A percentile compares a stretch with the other conserved stretches of the same genome.
These are phyloP conservation scores for Andrena flavipes DNA, from an alignment of 2,888 invertebrate genomes.

Conservation along the genomic window DNA sequence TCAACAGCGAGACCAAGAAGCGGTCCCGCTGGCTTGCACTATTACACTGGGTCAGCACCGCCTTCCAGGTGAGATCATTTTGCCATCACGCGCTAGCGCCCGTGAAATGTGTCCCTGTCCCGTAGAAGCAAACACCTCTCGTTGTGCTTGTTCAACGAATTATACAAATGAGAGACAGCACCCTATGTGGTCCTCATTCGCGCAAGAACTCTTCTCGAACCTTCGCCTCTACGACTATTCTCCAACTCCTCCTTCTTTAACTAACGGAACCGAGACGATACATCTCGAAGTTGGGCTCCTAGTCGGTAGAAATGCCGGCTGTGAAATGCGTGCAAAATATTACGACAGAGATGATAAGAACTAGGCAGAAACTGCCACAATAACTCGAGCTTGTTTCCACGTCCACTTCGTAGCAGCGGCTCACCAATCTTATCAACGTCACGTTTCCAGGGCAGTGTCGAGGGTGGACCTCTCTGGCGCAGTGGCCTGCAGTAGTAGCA, in stretches of 20 bases:
- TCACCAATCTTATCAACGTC: constrained; percentile 3
- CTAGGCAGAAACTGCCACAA: no score
- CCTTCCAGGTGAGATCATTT: constrained; percentile 87
- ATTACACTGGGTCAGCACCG: constrained; percentile 91
- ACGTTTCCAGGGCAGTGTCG: constrained; percentile 86
- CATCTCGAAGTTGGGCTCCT: no score
- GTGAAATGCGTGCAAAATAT: no score
- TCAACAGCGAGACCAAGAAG: constrained; percentile 88
- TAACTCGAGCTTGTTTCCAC: no score
- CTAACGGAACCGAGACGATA: no score
- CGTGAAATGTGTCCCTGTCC: neutral
- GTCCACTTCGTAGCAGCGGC: no score
- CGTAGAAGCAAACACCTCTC: neutral
- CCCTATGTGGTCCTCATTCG: neutral
- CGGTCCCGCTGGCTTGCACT: constrained; percentile 92
- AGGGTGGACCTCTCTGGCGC: constrained; percentile 89
- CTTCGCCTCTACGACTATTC: neutral
- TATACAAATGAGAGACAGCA: neutral
- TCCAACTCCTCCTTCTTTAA: no score
- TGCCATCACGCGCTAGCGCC: neutral
- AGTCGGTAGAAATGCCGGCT: no score
- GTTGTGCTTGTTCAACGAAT: neutral
- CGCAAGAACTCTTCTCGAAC: neutral
- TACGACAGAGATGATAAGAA: no score
- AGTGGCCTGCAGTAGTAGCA: constrained; percentile 87